phyloP scores from a whole-genome alignment of 1,140 invertebrate species.

The Tetraneura akinire region DNA sequence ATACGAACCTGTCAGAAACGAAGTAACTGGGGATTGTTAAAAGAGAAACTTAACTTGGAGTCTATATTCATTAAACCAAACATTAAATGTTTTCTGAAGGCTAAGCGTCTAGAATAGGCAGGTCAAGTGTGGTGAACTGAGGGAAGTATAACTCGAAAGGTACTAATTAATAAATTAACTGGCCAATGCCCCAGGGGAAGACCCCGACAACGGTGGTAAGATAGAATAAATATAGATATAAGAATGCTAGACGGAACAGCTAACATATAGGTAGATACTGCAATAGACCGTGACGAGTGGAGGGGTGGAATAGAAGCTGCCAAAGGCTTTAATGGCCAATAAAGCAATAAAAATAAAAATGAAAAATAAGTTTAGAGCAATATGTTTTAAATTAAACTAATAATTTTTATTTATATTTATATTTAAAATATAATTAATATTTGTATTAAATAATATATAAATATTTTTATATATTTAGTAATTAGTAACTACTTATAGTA shows the following conservation, averaged over 20 bases:
- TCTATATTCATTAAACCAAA: not conserved
- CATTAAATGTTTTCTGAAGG: not conserved
- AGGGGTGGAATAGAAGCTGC: too few species aligned
- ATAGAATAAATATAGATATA: constrained; percentile 15
- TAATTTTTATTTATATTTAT: too few species aligned
- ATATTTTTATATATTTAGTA: too few species aligned
- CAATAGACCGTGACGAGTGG: not conserved
- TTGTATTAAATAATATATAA: too few species aligned
- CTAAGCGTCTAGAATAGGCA: not conserved
- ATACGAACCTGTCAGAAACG: constrained; percentile 3
- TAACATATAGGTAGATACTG: not conserved
- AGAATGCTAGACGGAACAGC: not conserved
- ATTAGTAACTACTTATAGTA: too few species aligned
- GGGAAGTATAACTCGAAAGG: not conserved
- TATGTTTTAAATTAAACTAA: too few species aligned
- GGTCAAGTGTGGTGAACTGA: not conserved
- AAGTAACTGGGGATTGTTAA: not conserved
- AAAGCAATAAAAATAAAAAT: too few species aligned
- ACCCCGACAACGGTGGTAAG: not conserved
- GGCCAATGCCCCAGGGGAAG: too few species aligned
- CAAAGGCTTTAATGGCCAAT: too few species aligned
- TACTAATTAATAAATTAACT: too few species aligned
- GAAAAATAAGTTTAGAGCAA: too few species aligned
- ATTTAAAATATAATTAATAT: too few species aligned
- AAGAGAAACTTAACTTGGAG: not conserved